Conservation (phyloP, 2,888 invertebrate genomes). For the Achlya flavicornis region DNA sequence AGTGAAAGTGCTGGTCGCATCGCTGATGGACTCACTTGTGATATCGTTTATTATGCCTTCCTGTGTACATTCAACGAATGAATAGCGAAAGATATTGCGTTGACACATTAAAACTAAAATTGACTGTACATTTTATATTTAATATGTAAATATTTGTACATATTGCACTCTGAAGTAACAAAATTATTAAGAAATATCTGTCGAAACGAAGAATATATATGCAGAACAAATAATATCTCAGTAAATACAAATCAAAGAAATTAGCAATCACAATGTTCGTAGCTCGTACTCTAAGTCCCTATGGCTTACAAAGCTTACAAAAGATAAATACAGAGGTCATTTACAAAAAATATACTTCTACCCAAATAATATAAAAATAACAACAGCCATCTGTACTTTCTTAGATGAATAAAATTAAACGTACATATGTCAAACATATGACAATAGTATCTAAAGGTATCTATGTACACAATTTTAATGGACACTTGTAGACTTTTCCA, state of each 20-base stretch:
- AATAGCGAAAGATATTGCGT: constrained; percentile 77
- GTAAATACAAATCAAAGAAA: constrained; percentile 75
- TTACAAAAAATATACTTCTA: constrained; percentile 84
- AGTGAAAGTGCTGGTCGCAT: constrained; percentile 58
- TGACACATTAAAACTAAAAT: constrained; percentile 82
- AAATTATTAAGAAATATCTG: constrained; percentile 77
- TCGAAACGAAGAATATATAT: constrained; percentile 76
- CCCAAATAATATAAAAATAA: constrained; percentile 84
- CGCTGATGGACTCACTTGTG: constrained; percentile 63
- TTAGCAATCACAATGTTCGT: constrained; percentile 81
- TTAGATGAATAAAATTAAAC: constrained; percentile 84
- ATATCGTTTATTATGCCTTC: constrained; percentile 78
- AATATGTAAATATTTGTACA: constrained; percentile 88
- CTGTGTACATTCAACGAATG: constrained; percentile 78
- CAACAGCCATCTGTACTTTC: constrained; percentile 84
- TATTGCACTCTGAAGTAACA: constrained; percentile 88
- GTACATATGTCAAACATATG: constrained; percentile 83
- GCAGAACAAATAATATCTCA: constrained; percentile 68
- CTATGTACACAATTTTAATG: constrained; percentile 77
- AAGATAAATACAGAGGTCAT: constrained; percentile 83
- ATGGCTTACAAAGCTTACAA: constrained; percentile 81
- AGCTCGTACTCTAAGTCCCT: constrained; percentile 80
- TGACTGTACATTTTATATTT: constrained; percentile 83
- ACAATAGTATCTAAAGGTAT: constrained; percentile 81
- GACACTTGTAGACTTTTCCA: constrained; percentile 58